Percentiles rank a stretch among this genome's conserved stretches.
phyloP scores from a whole-genome alignment of 2,888 invertebrate genomes.

The Synergus umbraculus region DNA sequence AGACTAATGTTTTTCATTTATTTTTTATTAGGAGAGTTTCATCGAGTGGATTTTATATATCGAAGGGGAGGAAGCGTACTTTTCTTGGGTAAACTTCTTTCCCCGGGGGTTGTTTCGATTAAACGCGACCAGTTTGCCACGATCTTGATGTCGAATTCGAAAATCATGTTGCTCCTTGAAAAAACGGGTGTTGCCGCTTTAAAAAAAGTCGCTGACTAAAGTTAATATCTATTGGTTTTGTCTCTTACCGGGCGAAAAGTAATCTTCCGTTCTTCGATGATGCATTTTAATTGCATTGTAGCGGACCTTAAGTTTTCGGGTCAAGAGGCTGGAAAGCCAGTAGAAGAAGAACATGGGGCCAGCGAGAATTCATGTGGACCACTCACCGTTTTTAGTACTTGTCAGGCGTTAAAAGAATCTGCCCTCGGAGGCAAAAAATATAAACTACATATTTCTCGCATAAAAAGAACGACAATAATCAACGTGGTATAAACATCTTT shows the following conservation, averaged over 20 bases:
- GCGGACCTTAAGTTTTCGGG: constrained; percentile 37
- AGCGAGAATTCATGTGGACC: constrained; percentile 29
- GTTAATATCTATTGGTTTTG: constrained; percentile 2
- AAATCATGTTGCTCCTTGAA: constrained; percentile 40
- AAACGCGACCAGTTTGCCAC: constrained; percentile 26
- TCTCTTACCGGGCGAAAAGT: constrained; percentile 39
- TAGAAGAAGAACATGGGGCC: constrained; percentile 34
- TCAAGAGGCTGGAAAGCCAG: constrained; percentile 40
- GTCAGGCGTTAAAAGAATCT: constrained; percentile 61
- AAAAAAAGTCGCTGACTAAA: constrained; percentile 20
- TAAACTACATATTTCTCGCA: constrained; percentile 71
- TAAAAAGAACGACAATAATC: constrained; percentile 65
- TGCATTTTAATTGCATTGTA: constrained; percentile 40
- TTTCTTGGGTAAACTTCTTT: constrained; percentile 19
- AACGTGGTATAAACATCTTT: constrained; percentile 70
- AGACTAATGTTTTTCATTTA: constrained; percentile 35
- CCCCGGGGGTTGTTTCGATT: constrained; percentile 14
- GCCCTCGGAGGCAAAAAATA: constrained; percentile 70
- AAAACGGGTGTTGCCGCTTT: constrained; percentile 39
- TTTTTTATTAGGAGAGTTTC: constrained; percentile 2
- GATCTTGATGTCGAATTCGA: constrained; percentile 29
- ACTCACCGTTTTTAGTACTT: constrained; percentile 67
- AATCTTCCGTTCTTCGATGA: constrained; percentile 40
- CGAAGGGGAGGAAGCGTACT: constrained; percentile 40
- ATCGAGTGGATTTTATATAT: constrained; percentile 42